Base-by-base conservation (phyloP, 2,888 invertebrate species). In the Trachelus tabidus region DNA sequence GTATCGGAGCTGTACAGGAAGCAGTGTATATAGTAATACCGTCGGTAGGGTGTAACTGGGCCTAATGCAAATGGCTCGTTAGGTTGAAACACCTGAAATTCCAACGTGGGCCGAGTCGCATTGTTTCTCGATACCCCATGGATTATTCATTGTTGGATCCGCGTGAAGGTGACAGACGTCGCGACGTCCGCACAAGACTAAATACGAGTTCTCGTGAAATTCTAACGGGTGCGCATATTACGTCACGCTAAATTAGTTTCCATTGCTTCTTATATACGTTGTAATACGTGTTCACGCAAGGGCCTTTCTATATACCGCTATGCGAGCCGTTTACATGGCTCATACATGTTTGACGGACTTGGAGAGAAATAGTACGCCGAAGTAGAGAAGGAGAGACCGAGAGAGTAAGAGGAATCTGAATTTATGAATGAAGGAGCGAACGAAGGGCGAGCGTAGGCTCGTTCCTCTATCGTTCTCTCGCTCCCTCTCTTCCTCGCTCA, bases 1-100 rank as follows among this genome's bases (percentile, higher is more conserved):
- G 15, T 56, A 56, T 23, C 15, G 1, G 31, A 71, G 71, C 30
- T 71, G 23, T 30, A 34, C 30, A 11, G 71, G 71, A 71, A 71
- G 23, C 30, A 6, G 71, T 30, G 71, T 33, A 71, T 71, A 71
- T 2, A 56, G 23, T 23, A 23, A 56, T 56, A 56, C 23, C 6
- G 23, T 23, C 40, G 2, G 15, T 23, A 23, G 15, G 23, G 40
- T 56, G 23, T 56, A 23, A 56, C 40, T 56, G 40, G 40, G 40
- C 40, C 40, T 81, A 84, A 89, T 89, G 88, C 87, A 87, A 89
- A 89, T 87, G 81, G 83, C 86, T 87, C 86, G 85, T 85, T 87
- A 86, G 84, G 83, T 73, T 82, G 83, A 85, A 87, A 87, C 88
- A 86, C 86, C 84, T 86, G 87, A 86, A 87, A 87, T 86, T 86